These are phyloP conservation scores for Pipistrellus pipistrellus DNA, from an alignment of 2,797 vertebrate species.

Conservation along the genomic window DNA sequence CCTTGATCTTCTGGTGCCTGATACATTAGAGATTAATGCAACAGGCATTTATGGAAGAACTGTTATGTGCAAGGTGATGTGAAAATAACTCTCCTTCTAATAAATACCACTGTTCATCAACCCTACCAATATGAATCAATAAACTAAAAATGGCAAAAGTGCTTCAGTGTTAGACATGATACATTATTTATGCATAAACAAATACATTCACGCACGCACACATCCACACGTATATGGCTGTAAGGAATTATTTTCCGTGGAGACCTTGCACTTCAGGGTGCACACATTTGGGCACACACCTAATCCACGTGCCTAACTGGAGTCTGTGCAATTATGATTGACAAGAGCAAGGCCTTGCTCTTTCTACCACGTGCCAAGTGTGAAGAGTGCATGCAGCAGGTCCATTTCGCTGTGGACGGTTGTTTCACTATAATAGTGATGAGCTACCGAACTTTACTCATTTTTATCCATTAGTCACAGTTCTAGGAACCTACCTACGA, in stretches of 20 bases:
- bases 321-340: background rate
- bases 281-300: background rate
- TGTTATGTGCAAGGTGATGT: background rate
- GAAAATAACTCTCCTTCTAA: background rate
- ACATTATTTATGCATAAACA: background rate
- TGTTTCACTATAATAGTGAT: background rate
- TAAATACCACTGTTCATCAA: background rate
- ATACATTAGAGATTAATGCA: background rate
- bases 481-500: background rate
- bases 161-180: background rate
- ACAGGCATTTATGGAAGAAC: background rate
- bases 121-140: background rate
- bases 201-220: background rate
- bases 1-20: background rate
- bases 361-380: background rate
- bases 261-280: background rate
- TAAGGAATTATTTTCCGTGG: background rate
- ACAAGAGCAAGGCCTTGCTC: background rate
- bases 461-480: background rate
- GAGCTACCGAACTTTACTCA: background rate
- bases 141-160: background rate
- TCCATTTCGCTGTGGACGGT: background rate
- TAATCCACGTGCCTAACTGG: background rate
- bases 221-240: background rate
- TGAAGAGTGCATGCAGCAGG: background rate